Conservation (phyloP, 2,113 vertebrate genomes). For the Cyprinodon variegatus region DNA sequence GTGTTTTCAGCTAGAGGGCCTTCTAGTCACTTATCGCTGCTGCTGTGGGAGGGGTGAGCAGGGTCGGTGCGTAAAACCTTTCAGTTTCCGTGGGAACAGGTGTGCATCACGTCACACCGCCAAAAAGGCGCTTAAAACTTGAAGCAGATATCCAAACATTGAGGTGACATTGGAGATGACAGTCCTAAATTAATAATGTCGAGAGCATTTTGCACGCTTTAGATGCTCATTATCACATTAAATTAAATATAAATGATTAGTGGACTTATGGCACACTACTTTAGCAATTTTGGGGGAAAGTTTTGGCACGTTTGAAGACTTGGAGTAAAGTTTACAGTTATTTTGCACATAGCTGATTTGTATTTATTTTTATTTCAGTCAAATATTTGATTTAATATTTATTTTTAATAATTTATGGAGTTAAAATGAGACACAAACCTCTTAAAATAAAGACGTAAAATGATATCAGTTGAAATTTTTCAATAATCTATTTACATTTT, state of each 20-base stretch:
- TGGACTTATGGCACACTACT: neutral
- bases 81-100: conserved; percentile 1
- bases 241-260: neutral
- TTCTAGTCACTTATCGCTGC: neutral
- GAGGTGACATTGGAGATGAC: neutral
- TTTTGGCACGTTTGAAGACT: no score
- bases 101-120: conserved; percentile 17
- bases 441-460: no score
- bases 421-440: no score
- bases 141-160: neutral
- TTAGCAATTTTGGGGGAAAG: neutral
- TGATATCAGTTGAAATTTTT: no score
- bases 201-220: neutral
- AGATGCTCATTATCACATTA: no score
- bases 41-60: neutral
- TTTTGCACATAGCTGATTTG: no score
- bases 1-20: neutral
- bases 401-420: no score
- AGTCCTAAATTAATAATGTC: neutral
- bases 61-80: conserved; percentile 2
- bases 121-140: neutral
- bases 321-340: no score
- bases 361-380: no score
- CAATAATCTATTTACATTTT: no score
- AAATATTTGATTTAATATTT: no score